Conservation (phyloP, 2,113 vertebrate genomes). For the Lipotes vexillifer region DNA sequence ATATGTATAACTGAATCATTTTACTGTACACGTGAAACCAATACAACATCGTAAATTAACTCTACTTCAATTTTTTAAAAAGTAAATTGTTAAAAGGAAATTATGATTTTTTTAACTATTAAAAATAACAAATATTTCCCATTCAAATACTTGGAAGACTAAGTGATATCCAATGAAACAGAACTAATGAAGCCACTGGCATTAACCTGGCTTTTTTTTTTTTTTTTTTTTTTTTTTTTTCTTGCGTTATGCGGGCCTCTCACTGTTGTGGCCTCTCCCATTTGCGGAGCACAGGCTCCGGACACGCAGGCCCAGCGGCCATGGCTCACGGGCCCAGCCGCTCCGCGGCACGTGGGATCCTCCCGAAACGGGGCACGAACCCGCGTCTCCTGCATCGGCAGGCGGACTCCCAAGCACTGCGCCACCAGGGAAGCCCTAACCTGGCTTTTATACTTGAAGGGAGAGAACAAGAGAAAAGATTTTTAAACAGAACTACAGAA, state of each 20-base stretch:
- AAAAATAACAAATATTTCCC: neutral
- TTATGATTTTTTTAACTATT: neutral
- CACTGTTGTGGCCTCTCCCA: too few species aligned
- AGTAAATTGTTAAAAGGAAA: neutral
- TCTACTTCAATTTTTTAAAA: neutral
- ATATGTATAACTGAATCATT: neutral
- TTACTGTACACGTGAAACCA: neutral
- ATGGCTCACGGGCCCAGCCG: too few species aligned
- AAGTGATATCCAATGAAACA: neutral
- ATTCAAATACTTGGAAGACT: slow-evolving; percentile 22
- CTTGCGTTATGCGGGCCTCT: too few species aligned
- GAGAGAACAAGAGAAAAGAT: neutral
- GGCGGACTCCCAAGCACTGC: too few species aligned
- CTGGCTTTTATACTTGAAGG: neutral
- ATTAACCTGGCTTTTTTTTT: slow-evolving; percentile 10
- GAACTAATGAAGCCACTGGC: neutral
- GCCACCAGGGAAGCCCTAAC: too few species aligned
- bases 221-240: too few species aligned
- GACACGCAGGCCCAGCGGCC: too few species aligned
- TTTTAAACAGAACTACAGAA: neutral
- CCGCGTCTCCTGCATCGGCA: too few species aligned
- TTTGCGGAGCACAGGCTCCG: too few species aligned
- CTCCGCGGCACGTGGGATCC: too few species aligned
- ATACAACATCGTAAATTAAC: neutral
- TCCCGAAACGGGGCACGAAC: too few species aligned